phyloP scores from a whole-genome alignment of 1,140 invertebrate species.

The Zophobas morio region DNA sequence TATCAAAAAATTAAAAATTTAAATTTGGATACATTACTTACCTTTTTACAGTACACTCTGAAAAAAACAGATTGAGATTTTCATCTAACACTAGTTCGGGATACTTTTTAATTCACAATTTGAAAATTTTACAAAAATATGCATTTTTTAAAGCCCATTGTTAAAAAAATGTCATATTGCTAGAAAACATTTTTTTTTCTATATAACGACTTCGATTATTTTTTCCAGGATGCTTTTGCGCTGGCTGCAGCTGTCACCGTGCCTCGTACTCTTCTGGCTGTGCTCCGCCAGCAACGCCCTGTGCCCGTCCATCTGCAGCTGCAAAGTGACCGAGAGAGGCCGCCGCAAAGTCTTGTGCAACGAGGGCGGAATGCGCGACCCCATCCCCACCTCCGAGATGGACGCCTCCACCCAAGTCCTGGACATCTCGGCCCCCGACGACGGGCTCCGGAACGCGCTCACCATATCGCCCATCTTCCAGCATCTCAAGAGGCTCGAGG shows the following conservation, averaged over 20 bases:
- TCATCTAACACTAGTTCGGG: too few relatives aligned
- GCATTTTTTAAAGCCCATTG: too few relatives aligned
- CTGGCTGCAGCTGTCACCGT: slow-evolving; percentile 60
- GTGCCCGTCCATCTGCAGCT: slow-evolving; percentile 65
- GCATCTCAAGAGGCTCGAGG: slow-evolving; percentile 78
- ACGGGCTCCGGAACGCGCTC: slow-evolving; percentile 76
- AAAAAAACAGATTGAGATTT: too few relatives aligned
- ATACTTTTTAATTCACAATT: too few relatives aligned
- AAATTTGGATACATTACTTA: too few relatives aligned
- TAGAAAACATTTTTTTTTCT: too few relatives aligned
- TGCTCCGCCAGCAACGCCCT: slow-evolving; percentile 62
- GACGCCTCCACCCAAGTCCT: slow-evolving; percentile 77
- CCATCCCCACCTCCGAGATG: slow-evolving; percentile 75
- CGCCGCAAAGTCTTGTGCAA: slow-evolving; percentile 66
- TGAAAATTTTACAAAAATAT: too few relatives aligned
- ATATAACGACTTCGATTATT: slow-evolving; percentile 21
- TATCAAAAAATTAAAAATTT: too few relatives aligned
- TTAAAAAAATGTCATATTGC: too few relatives aligned
- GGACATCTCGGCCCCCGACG: slow-evolving; percentile 77
- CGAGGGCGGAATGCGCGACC: slow-evolving; percentile 73
- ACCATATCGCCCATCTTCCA: slow-evolving; percentile 81
- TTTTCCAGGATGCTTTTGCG: slow-evolving; percentile 63
- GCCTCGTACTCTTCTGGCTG: slow-evolving; percentile 63
- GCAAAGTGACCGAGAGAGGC: slow-evolving; percentile 60
- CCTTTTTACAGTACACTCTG: too few relatives aligned